Evolutionary conservation across 2,888 invertebrate genomes (phyloP).

Genomic region (Chrysomela aeneicollis): DNA sequence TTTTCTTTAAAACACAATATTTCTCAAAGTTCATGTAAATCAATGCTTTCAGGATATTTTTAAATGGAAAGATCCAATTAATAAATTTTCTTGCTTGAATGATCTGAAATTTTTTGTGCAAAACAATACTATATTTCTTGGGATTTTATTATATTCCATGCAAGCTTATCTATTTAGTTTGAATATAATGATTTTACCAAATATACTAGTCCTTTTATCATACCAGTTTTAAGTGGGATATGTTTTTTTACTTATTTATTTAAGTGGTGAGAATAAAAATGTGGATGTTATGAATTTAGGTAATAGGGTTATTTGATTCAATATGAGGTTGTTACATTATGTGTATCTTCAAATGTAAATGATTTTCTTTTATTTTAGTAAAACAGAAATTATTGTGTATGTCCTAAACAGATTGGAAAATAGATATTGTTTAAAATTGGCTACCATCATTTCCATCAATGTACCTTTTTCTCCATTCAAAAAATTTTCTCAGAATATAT

Average conservation of each 20-base stretch:
- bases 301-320: conserved; percentile 10
- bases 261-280: conserved; percentile 18
- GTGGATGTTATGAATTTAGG: conserved; percentile 20
- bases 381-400: conserved; percentile 41
- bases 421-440: conserved; percentile 47
- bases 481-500: no score
- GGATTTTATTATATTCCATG: conserved; percentile 26
- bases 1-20: no score
- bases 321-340: neutral
- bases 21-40: no score
- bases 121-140: conserved; percentile 15
- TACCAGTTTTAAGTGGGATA: conserved; percentile 34
- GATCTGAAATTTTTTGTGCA: neutral
- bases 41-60: no score
- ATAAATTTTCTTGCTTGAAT: neutral
- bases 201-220: conserved; percentile 41
- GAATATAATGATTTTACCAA: conserved; percentile 40
- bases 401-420: conserved; percentile 48
- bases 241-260: conserved; percentile 40
- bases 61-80: no score
- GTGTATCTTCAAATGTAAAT: conserved; percentile 31
- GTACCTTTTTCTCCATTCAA: neutral
- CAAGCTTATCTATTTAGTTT: conserved; percentile 31
- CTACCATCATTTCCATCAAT: neutral
- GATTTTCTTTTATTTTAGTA: conserved; percentile 34